phyloP scores from a whole-genome alignment of 2,797 vertebrate genomes.

The Microcaecilia unicolor region DNA sequence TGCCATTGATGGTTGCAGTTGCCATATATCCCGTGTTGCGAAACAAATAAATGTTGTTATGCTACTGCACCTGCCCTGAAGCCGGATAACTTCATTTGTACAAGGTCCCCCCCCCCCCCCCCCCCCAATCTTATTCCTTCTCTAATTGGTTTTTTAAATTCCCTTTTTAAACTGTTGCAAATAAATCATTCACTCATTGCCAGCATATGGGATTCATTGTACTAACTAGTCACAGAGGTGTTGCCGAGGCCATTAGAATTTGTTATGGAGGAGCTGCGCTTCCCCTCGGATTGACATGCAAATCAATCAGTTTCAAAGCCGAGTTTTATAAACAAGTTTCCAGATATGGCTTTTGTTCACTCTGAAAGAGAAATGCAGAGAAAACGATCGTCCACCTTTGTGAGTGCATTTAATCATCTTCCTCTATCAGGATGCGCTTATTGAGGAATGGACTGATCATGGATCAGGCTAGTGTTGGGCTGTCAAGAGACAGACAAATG shows the following conservation, averaged over 20 bases:
- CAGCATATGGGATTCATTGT: conserved; percentile 2
- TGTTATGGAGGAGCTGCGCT: conserved; percentile 38
- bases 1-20: too few relatives aligned
- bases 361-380: background rate
- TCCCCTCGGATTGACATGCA: conserved; percentile 14
- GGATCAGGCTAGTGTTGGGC: conserved; percentile 35
- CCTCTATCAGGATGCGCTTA: background rate
- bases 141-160: too few relatives aligned
- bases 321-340: background rate
- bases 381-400: background rate
- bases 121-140: too few relatives aligned
- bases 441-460: conserved; percentile 50
- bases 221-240: conserved; percentile 28
- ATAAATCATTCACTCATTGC: conserved; percentile 15
- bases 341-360: conserved; percentile 10
- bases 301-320: conserved; percentile 17
- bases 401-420: background rate
- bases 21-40: too few relatives aligned
- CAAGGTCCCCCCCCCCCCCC: too few relatives aligned
- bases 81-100: too few relatives aligned
- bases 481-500: conserved; percentile 41
- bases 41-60: too few relatives aligned
- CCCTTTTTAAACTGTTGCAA: too few relatives aligned
- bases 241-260: conserved; percentile 41
- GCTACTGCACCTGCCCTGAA: too few relatives aligned